phyloP scores from a whole-genome alignment of 2,888 invertebrate genomes.

The Cryptus armator region DNA sequence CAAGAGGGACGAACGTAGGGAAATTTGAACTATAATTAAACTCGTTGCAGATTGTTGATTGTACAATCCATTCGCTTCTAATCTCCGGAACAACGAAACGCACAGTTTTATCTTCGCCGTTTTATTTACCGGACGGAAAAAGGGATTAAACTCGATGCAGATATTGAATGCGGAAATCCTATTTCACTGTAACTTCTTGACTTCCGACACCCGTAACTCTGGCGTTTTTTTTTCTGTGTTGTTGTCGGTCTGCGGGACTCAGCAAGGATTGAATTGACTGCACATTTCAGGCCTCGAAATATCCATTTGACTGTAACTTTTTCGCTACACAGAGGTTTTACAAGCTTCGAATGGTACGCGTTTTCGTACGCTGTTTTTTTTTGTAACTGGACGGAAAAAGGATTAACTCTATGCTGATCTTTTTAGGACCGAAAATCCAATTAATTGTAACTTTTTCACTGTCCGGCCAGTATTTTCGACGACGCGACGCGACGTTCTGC shows the following conservation, averaged over 20 bases:
- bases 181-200: not conserved
- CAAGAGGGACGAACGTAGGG: not conserved
- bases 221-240: not conserved
- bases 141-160: not conserved
- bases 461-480: not conserved
- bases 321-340: no score
- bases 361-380: not conserved
- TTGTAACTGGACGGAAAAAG: not conserved
- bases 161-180: not conserved
- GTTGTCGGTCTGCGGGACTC: no score
- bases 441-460: not conserved
- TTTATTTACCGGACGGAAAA: not conserved
- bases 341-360: no score
- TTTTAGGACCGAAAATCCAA: not conserved
- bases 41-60: not conserved
- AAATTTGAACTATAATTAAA: slow-evolving; percentile 3
- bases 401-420: not conserved
- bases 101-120: no score
- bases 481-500: not conserved
- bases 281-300: no score
- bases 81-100: not conserved
- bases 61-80: not conserved
- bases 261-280: no score
- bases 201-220: not conserved
- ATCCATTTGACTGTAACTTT: no score